These are phyloP conservation scores for Theodoxus fluviatilis DNA, from an alignment of 2,888 invertebrate species.

Conservation along the genomic window DNA sequence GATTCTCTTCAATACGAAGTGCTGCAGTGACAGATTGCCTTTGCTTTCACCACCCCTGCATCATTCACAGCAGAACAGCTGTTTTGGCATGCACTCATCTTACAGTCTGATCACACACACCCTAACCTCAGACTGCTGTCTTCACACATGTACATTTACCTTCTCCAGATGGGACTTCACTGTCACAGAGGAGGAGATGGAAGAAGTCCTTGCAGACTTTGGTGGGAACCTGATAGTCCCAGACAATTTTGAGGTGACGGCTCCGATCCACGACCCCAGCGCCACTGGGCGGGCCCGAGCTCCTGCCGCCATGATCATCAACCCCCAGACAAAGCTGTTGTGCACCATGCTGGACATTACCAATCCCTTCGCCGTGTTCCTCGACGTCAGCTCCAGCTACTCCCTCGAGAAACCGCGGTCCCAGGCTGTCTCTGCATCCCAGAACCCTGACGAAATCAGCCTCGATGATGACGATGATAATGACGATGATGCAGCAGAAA, in stretches of 20 bases:
- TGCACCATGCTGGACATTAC: slow-evolving; percentile 74
- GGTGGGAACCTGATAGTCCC: slow-evolving; percentile 76
- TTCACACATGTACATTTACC: slow-evolving; percentile 8
- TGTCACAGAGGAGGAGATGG: slow-evolving; percentile 79
- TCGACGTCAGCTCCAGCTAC: slow-evolving; percentile 38
- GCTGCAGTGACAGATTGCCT: too few relatives aligned
- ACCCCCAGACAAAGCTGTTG: slow-evolving; percentile 68
- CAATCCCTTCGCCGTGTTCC: slow-evolving; percentile 73
- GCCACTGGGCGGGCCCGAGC: too few relatives aligned
- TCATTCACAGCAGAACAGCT: too few relatives aligned
- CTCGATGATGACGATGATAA: slow-evolving; percentile 19
- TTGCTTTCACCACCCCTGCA: too few relatives aligned
- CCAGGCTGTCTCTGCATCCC: slow-evolving; percentile 15
- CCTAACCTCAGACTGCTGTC: too few relatives aligned
- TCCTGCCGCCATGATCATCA: slow-evolving; percentile 46
- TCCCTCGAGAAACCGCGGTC: slow-evolving; percentile 1
- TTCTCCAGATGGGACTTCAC: slow-evolving; percentile 75
- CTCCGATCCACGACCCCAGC: slow-evolving; percentile 70
- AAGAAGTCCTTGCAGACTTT: slow-evolving; percentile 73
- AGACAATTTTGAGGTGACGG: slow-evolving; percentile 80
- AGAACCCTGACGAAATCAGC: not conserved
- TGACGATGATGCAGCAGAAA: slow-evolving; percentile 21
- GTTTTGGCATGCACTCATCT: not conserved
- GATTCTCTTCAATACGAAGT: too few relatives aligned
- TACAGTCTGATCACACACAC: too few relatives aligned